Conservation (phyloP, 2,113 vertebrate genomes). For the Lonchura striata region DNA sequence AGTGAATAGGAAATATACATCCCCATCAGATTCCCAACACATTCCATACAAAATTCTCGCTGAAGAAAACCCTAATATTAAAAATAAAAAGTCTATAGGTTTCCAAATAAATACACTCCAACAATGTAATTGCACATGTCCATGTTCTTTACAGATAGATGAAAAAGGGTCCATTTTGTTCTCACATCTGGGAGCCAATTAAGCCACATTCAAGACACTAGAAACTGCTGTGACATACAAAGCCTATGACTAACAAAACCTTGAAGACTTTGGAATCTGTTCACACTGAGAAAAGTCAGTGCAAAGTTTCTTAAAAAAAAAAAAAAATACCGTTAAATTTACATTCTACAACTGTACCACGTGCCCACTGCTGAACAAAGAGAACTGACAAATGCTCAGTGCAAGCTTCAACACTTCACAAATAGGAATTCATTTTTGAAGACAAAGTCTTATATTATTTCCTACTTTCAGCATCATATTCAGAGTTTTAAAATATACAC, state of each 20-base stretch:
- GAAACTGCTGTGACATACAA: not conserved
- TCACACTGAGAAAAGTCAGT: not conserved
- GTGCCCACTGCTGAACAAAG: not conserved
- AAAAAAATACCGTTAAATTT: not conserved
- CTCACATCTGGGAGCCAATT: slow-evolving; percentile 15
- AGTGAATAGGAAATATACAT: not conserved
- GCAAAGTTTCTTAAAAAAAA: not conserved
- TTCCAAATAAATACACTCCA: not conserved
- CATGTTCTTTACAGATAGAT: not conserved
- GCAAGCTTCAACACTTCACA: not conserved
- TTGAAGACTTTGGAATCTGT: not conserved
- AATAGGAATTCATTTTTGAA: not conserved
- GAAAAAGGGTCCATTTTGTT: not conserved
- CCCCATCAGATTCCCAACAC: not conserved
- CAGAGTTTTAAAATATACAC: not conserved
- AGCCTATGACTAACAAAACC: not conserved
- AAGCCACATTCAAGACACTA: not conserved
- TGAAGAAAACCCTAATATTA: not conserved
- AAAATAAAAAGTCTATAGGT: not conserved
- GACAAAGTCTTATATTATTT: not conserved
- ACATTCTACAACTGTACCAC: not conserved
- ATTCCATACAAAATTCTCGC: not conserved
- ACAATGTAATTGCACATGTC: not conserved
- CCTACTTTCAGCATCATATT: not conserved
- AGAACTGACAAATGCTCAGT: not conserved